Evolutionary conservation across 1,140 invertebrate species (phyloP), one percentile per base, ranked within the genome.

Genomic region (Eriocheir sinensis): DNA sequence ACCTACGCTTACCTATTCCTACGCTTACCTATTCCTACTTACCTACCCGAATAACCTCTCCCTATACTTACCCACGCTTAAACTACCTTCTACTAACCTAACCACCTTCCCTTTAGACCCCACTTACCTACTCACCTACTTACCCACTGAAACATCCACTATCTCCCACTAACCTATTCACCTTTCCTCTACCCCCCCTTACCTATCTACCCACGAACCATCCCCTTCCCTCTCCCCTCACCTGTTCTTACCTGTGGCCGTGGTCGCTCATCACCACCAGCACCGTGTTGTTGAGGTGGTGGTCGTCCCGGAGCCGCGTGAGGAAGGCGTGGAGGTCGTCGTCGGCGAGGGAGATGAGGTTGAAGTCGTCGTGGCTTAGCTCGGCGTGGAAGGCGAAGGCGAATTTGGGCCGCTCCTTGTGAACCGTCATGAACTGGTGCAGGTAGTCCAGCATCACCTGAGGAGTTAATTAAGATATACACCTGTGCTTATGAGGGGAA

Each of bases 251-350:
- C 98, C 98, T 98, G 95, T 98, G 98, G 21, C 98, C 98, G 97
- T 99, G 98, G 97, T 99, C 98, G 32, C 98, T 98, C 98, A 99
- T 98, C 2, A 99, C 96, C 80, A 99, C 97, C 0, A 99, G 96
- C 93, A 99, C 96, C 0, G 98, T 98, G 96, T 99, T 98, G 96
- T 99, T 98, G 0, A 98, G 97, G 48, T 97, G 96, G 0, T 97
- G 97, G 44, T 96, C 95, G 6, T 94, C 40, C 88, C 97, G 96
- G 2, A 98, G 96, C 97, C 98, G 98, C 27, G 96, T 94, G 2
- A 97, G 92, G 44, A 97, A 96, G 0, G 97, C 97, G 15, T 97
- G 97, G 9, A 98, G 96, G 96, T 98, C 98, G 1, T 98, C 97
- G 96, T 99, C 99, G 0, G 98, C 98, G 8, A 97, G 97, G 60